These are phyloP conservation scores for Pogonomyrmex barbatus DNA, from an alignment of 1,140 invertebrate species.

Conservation along the genomic window DNA sequence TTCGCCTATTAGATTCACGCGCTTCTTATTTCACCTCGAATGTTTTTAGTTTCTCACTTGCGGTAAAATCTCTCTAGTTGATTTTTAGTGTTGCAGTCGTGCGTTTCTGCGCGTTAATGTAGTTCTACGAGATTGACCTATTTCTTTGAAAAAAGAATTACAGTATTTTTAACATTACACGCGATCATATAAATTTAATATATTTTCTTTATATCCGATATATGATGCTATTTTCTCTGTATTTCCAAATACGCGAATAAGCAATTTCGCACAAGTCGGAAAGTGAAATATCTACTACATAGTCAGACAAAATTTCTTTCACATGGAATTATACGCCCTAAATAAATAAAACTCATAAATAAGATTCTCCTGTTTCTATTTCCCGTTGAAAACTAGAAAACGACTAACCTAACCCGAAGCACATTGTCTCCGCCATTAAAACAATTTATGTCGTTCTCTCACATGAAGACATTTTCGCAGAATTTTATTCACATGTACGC, in stretches of 20 bases:
- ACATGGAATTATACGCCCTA: background rate
- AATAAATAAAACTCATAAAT: constrained; percentile 15
- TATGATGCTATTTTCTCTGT: background rate
- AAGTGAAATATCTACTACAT: background rate
- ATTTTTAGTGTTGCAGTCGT: background rate
- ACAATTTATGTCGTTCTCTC: constrained; percentile 18
- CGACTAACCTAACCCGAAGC: constrained; percentile 10
- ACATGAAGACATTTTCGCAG: background rate
- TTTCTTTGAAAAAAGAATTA: background rate
- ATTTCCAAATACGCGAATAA: background rate
- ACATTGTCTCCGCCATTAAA: constrained; percentile 3
- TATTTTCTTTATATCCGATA: background rate
- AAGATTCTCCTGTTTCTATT: constrained; percentile 20
- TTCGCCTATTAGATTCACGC: constrained; percentile 40
- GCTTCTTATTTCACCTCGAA: constrained; percentile 33
- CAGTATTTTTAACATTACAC: background rate
- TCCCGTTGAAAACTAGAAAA: constrained; percentile 14
- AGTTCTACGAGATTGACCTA: background rate
- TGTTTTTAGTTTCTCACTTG: constrained; percentile 15
- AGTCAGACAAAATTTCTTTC: background rate
- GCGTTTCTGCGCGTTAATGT: background rate
- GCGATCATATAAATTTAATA: background rate
- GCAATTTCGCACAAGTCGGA: background rate
- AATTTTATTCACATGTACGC: background rate
- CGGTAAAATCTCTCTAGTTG: background rate